Conservation (phyloP, 1,140 invertebrate genomes). For the Stratiolaelaps scimitus region DNA sequence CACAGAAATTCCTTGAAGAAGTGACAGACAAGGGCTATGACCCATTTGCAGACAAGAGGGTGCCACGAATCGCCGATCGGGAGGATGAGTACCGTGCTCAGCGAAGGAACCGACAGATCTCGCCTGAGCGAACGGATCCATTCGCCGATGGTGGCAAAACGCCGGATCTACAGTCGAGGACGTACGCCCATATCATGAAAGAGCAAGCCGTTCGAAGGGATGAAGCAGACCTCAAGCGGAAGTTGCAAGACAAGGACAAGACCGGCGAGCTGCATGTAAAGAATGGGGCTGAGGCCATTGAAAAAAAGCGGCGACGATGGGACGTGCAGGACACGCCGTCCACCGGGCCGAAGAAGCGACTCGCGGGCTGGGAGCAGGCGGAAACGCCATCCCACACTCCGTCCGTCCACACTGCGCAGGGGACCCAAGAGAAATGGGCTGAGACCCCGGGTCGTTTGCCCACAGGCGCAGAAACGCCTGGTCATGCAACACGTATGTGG, state of each 20-base stretch:
- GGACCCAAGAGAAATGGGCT: conserved; percentile 55
- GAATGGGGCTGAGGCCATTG: conserved; percentile 6
- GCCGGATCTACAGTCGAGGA: conserved; percentile 80
- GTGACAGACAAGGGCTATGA: conserved; percentile 64
- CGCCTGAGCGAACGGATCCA: conserved; percentile 86
- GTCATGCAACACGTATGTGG: conserved; percentile 84
- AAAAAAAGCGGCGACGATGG: conserved; percentile 11
- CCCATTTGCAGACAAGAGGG: conserved; percentile 81
- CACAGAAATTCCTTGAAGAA: conserved; percentile 35
- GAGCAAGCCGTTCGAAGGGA: conserved; percentile 76
- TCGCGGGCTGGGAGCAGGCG: conserved; percentile 12
- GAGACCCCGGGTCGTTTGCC: conserved; percentile 78
- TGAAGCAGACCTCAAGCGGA: conserved; percentile 59
- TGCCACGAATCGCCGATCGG: conserved; percentile 71
- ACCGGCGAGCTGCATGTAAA: conserved; percentile 14
- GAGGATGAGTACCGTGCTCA: conserved; percentile 92
- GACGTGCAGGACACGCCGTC: conserved; percentile 23
- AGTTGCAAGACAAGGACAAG: conserved; percentile 9
- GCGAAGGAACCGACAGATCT: conserved; percentile 75
- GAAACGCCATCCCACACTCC: conserved; percentile 17
- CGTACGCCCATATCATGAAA: conserved; percentile 92
- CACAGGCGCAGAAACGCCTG: conserved; percentile 75
- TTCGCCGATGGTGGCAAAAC: conserved; percentile 98
- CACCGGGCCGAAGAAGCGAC: conserved; percentile 1
- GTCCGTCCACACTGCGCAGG: background rate